Evolutionary conservation across 2,113 vertebrate genomes (phyloP).

Genomic region (Saimiri boliviensis): DNA sequence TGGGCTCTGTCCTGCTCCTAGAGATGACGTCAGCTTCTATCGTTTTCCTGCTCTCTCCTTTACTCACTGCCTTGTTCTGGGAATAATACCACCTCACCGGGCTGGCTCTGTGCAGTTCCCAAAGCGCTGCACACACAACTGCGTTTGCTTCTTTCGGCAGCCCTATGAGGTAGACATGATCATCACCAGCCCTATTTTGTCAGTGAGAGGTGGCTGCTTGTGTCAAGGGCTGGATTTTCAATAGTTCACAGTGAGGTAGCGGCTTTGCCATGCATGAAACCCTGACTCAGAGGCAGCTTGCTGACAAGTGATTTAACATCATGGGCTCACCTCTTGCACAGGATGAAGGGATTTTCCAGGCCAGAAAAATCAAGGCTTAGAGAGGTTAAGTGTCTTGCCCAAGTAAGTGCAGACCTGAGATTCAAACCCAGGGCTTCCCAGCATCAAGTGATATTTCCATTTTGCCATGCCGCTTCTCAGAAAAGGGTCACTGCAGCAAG

Average conservation of each 20-base stretch:
- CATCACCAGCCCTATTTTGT: constrained; percentile 1
- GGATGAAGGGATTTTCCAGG: constrained; percentile 57
- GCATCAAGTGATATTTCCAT: accelerated
- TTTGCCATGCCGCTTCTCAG: neutral
- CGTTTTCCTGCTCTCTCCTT: neutral
- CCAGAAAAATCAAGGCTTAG: neutral
- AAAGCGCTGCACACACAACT: neutral
- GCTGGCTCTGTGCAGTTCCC: neutral
- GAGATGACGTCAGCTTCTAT: neutral
- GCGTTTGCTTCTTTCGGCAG: neutral
- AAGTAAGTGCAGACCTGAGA: constrained; percentile 5
- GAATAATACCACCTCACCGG: neutral
- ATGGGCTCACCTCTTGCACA: neutral
- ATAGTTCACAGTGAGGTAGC: constrained; percentile 23
- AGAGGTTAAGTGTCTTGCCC: constrained; percentile 51
- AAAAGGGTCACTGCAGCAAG: neutral
- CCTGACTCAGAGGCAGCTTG: constrained; percentile 62
- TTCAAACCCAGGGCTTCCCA: constrained; percentile 25
- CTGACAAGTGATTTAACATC: constrained; percentile 4
- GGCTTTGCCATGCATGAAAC: constrained; percentile 27
- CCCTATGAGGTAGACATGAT: constrained; percentile 4
- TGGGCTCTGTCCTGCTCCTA: neutral
- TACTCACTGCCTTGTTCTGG: neutral
- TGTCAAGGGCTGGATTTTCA: constrained; percentile 62
- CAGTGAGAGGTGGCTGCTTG: constrained; percentile 43